Percentiles rank a stretch among this genome's conserved stretches.
phyloP scores from a whole-genome alignment of 2,113 vertebrate genomes.

The Urocolius indicus region DNA sequence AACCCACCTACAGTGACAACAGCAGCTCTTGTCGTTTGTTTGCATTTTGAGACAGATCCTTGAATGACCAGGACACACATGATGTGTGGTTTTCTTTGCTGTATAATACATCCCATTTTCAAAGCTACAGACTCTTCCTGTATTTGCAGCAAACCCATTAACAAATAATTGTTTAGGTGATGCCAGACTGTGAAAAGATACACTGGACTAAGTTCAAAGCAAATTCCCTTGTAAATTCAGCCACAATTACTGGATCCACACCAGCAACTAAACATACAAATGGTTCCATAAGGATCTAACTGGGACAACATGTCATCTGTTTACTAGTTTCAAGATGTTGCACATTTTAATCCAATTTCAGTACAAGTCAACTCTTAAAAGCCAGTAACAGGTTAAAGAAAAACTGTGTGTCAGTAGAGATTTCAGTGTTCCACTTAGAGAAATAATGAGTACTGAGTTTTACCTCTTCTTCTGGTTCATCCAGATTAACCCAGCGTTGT shows the following conservation, averaged over 20 bases:
- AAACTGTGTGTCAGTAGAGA: background rate
- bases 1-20: background rate
- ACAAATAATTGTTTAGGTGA: background rate
- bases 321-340: background rate
- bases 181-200: background rate
- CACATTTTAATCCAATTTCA: background rate
- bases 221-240: background rate
- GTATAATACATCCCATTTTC: background rate
- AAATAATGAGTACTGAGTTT: background rate
- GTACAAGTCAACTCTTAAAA: background rate
- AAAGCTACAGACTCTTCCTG: background rate
- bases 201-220: background rate
- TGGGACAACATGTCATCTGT: background rate
- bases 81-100: background rate
- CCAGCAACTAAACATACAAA: background rate
- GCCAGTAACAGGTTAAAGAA: background rate
- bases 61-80: background rate
- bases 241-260: background rate
- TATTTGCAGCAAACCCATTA: background rate
- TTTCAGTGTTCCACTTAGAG: background rate
- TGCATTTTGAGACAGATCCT: background rate
- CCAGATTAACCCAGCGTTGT: conserved; percentile 92
- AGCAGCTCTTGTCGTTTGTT: background rate
- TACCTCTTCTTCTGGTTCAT: conserved; percentile 97
- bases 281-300: background rate